These are phyloP conservation scores for Dendroctonus ponderosae DNA, from an alignment of 1,140 invertebrate species.

Conservation along the genomic window DNA sequence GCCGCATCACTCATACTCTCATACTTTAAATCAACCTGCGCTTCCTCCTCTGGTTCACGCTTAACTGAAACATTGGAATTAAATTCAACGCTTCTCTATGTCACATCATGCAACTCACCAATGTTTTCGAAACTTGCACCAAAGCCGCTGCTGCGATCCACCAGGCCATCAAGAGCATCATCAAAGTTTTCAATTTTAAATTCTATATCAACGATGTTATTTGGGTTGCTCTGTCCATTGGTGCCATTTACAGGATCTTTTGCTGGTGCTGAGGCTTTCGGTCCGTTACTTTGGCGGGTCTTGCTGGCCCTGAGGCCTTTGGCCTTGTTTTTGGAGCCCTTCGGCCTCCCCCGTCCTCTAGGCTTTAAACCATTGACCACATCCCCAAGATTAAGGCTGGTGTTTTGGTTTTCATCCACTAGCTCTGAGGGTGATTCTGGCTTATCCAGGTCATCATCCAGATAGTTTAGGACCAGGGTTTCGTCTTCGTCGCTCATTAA, in stretches of 20 bases:
- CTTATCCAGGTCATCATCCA: neutral
- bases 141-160: neutral
- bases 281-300: neutral
- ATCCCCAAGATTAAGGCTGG: neutral
- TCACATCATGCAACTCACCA: neutral
- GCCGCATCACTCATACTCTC: constrained; percentile 15
- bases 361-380: neutral
- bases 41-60: constrained; percentile 6
- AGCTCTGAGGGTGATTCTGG: neutral
- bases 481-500: constrained; percentile 3
- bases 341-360: neutral
- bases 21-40: constrained; percentile 16
- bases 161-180: neutral
- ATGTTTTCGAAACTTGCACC: neutral
- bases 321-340: neutral
- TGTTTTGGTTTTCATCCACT: neutral
- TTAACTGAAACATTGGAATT: neutral
- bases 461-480: constrained; percentile 12
- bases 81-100: neutral
- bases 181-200: constrained; percentile 15
- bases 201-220: neutral
- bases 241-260: no score
- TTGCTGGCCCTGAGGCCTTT: neutral
- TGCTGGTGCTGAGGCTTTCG: neutral
- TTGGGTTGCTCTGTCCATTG: no score